Base-by-base conservation (phyloP, 1,140 invertebrate species). In the Penaeus vannamei region DNA sequence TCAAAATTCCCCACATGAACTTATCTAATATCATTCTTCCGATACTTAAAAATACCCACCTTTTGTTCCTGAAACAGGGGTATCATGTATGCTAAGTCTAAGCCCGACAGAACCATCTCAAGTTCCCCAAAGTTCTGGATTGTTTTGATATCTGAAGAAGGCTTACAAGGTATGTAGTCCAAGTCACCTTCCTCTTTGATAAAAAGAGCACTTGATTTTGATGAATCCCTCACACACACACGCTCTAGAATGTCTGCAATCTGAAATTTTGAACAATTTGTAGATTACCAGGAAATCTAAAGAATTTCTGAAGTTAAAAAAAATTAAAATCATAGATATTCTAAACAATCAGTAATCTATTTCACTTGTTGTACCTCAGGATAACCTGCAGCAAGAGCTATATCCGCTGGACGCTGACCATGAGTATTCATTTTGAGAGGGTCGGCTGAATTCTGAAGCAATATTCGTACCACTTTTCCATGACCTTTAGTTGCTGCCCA, bases 401-500 rank as follows among this genome's bases (percentile, higher is more conserved):
- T 88, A 84, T 94, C 93, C 61, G 92, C 86, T 32, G 93, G 92
- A 32, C 92, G 92, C 69, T 93, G 91, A 60, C 92, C 92, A 90
- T 93, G 92, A 36, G 85, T 84, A 83, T 93, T 93, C 90, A 92
- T 92, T 42, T 92, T 91, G 77, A 92, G 88, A 3, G 93, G 90
- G 85, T 93, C 92, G 46, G 93, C 93, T 53, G 93, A 93, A 29
- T 91, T 91, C 46, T 93, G 91, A 10, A 95, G 90, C 23, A 94
- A 90, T 60, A 92, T 92, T 60, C 93, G 82, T 1, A 94, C 93
- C 69, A 94, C 91, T 14, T 93, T 92, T 19, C 90, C 86, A 89
- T 93, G 92, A 0, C 92, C 93, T 86, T 91, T 91, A 84, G 92
- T 93, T 46, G 93, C 92, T 72, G 94, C 93, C 92, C 93, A 94